Percentiles rank a stretch among this genome's conserved stretches.
These are phyloP conservation scores for Drosophila affinis DNA, from an alignment of 2,888 invertebrate species.

Conservation along the genomic window DNA sequence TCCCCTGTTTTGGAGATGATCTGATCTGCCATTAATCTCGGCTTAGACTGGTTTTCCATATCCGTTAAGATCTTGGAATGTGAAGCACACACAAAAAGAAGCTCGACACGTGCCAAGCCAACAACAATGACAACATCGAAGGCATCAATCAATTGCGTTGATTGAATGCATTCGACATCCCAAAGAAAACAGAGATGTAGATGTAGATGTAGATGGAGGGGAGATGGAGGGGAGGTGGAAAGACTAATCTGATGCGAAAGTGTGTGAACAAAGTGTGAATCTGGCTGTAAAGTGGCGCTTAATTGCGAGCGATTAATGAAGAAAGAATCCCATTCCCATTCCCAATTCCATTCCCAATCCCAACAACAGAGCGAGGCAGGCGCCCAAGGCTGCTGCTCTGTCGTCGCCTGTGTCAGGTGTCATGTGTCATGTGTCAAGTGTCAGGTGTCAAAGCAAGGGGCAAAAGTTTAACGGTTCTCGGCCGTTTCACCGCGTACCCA, in stretches of 20 bases:
- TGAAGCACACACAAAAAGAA: constrained; percentile 13
- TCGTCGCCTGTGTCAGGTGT: constrained; percentile 43
- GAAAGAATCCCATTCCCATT: constrained; percentile 62
- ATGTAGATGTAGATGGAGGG: background rate
- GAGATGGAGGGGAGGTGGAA: constrained; percentile 5
- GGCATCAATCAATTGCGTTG: constrained; percentile 49
- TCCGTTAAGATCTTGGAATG: constrained; percentile 31
- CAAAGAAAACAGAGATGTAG: constrained; percentile 12
- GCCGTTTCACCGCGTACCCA: constrained; percentile 4
- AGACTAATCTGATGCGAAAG: constrained; percentile 10
- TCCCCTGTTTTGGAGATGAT: background rate
- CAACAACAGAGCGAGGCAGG: constrained; percentile 7
- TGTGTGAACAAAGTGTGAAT: constrained; percentile 52
- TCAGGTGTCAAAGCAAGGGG: constrained; percentile 59
- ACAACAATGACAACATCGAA: constrained; percentile 21
- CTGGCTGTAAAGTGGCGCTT: constrained; percentile 72
- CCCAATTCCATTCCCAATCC: constrained; percentile 20
- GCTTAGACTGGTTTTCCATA: constrained; percentile 29
- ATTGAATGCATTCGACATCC: constrained; percentile 44
- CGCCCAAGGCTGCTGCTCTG: constrained; percentile 38
- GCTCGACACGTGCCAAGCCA: constrained; percentile 33
- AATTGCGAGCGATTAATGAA: constrained; percentile 77
- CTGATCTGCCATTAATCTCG: constrained; percentile 25
- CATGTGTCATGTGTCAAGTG: constrained; percentile 43
- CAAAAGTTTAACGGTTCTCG: constrained; percentile 71